Evolutionary conservation across 2,888 invertebrate genomes (phyloP).

Genomic region (Clanis bilineata): DNA sequence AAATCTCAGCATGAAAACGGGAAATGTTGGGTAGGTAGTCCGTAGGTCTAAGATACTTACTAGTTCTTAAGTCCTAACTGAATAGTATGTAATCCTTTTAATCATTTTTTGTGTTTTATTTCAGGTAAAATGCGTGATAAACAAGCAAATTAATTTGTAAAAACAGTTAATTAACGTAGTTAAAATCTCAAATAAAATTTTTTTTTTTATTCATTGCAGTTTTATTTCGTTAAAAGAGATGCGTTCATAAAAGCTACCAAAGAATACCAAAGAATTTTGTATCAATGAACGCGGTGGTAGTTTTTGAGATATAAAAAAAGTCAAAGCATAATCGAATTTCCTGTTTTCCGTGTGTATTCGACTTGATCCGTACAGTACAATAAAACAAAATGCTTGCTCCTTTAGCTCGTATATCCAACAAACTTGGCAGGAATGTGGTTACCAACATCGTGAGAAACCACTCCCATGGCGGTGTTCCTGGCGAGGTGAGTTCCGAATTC

Average conservation of each 20-base stretch:
- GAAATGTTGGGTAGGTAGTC: too few species aligned
- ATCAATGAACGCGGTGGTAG: slow-evolving; percentile 53
- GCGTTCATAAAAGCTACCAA: slow-evolving; percentile 51
- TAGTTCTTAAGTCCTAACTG: not conserved
- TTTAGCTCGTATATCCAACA: slow-evolving; percentile 64
- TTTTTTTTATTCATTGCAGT: slow-evolving; percentile 25
- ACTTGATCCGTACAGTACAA: slow-evolving; percentile 25
- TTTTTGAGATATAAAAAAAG: slow-evolving; percentile 37
- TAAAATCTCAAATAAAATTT: slow-evolving; percentile 35
- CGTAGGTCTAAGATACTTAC: too few species aligned
- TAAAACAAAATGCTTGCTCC: slow-evolving; percentile 63
- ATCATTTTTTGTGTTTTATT: not conserved
- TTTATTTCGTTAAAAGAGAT: slow-evolving; percentile 33
- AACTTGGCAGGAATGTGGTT: slow-evolving; percentile 70
- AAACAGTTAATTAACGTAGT: slow-evolving; percentile 28
- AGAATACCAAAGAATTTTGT: too few species aligned
- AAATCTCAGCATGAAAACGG: too few species aligned
- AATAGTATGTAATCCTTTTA: not conserved
- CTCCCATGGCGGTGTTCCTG: slow-evolving; percentile 71
- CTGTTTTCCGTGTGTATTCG: slow-evolving; percentile 32
- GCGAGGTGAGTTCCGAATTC: slow-evolving; percentile 64
- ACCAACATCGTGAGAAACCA: slow-evolving; percentile 68
- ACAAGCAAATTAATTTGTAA: not conserved
- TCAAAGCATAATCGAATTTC: slow-evolving; percentile 39
- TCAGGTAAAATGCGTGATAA: not conserved